Percentiles rank a stretch among this genome's conserved stretches.
Conservation (phyloP, 2,797 vertebrate species). For the Amniataba percoides region DNA sequence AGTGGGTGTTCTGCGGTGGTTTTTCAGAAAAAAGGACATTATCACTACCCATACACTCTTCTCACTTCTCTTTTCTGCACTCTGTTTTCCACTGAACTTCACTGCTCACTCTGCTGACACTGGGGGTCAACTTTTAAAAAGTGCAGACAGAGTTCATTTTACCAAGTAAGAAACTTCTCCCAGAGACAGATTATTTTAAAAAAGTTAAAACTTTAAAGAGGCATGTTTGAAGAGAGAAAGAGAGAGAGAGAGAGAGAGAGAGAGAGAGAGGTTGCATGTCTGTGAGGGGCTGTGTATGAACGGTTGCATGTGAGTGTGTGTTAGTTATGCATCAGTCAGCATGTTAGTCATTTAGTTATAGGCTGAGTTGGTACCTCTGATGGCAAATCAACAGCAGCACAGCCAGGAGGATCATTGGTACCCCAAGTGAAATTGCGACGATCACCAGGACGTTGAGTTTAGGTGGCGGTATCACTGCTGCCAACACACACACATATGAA, state of each 20-base stretch:
- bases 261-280: background rate
- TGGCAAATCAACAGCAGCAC: constrained; percentile 64
- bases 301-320: background rate
- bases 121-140: background rate
- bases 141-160: background rate
- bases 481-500: constrained; percentile 29
- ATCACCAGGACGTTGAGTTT: constrained; percentile 49
- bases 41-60: fast-evolving
- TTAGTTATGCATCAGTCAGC: background rate
- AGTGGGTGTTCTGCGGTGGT: background rate
- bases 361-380: constrained; percentile 66
- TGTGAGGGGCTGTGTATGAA: background rate
- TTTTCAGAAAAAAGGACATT: background rate
- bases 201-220: too few species aligned
- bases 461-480: constrained; percentile 32
- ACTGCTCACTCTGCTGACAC: background rate
- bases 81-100: background rate
- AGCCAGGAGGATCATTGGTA: constrained; percentile 79
- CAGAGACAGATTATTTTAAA: background rate
- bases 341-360: background rate
- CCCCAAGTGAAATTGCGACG: constrained; percentile 59
- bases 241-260: too few species aligned
- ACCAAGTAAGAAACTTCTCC: background rate
- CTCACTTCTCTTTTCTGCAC: constrained; percentile 50
- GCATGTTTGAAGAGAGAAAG: background rate